Evolutionary conservation across 2,888 invertebrate species (phyloP).

Genomic region (Nomada hirtipes): DNA sequence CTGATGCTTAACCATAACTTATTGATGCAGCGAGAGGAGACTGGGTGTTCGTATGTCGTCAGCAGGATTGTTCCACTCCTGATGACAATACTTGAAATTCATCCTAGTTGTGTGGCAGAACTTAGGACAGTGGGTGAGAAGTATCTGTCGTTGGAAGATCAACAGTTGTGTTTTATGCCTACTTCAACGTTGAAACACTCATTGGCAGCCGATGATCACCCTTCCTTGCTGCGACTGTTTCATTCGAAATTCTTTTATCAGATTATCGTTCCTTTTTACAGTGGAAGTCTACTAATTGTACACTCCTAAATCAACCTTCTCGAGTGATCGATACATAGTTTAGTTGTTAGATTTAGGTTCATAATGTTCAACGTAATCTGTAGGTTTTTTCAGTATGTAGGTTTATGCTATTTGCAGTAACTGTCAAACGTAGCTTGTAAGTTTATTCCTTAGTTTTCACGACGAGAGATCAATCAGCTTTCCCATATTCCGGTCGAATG

Average conservation of each 20-base stretch:
- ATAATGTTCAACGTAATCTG: conserved; percentile 72
- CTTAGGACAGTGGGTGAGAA: conserved; percentile 72
- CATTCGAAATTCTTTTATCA: conserved; percentile 65
- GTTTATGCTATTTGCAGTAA: conserved; percentile 74
- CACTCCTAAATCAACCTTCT: conserved; percentile 68
- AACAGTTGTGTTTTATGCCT: conserved; percentile 70
- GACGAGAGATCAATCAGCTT: conserved; percentile 71
- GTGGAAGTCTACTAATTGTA: conserved; percentile 67
- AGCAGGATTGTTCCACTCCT: conserved; percentile 71
- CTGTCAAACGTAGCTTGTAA: conserved; percentile 73
- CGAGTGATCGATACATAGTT: conserved; percentile 72
- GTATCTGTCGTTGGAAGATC: conserved; percentile 72
- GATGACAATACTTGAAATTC: conserved; percentile 73
- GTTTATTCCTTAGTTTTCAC: conserved; percentile 73
- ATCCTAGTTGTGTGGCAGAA: conserved; percentile 71
- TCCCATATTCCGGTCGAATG: conserved; percentile 63
- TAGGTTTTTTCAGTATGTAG: conserved; percentile 78
- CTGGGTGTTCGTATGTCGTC: conserved; percentile 71
- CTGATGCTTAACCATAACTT: conserved; percentile 70
- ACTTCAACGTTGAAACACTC: conserved; percentile 69
- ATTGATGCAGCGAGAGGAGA: conserved; percentile 71
- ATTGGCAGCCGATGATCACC: conserved; percentile 62
- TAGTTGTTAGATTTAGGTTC: conserved; percentile 80
- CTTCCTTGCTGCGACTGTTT: conserved; percentile 61
- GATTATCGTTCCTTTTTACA: conserved; percentile 72